Evolutionary conservation across 1,140 invertebrate species (phyloP).

Genomic region (Drosophila watanabei): DNA sequence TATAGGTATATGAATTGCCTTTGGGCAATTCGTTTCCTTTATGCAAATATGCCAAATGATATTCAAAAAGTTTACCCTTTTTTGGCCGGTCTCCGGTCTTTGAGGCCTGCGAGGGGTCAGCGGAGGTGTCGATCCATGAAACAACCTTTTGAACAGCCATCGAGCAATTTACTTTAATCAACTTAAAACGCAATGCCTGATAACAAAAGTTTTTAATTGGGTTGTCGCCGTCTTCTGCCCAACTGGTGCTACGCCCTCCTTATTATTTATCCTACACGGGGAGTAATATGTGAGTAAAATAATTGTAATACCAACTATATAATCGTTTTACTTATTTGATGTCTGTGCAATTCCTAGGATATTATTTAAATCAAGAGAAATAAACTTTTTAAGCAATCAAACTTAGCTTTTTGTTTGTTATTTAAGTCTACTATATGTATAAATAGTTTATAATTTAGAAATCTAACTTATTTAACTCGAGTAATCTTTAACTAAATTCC

Average conservation of each 20-base stretch:
- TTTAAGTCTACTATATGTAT: no score
- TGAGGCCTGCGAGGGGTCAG: constrained; percentile 8
- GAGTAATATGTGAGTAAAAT: neutral
- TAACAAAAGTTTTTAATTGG: constrained; percentile 81
- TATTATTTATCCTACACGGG: constrained; percentile 11
- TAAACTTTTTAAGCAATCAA: no score
- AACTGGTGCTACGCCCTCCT: constrained; percentile 14
- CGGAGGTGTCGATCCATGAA: constrained; percentile 48
- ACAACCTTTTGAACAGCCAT: constrained; percentile 45
- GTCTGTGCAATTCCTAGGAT: neutral
- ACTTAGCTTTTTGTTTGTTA: neutral
- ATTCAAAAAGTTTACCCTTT: constrained; percentile 56
- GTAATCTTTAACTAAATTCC: no score
- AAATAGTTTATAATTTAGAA: no score
- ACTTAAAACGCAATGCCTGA: constrained; percentile 63
- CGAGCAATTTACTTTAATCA: constrained; percentile 68
- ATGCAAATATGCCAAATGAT: constrained; percentile 58
- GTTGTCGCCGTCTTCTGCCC: constrained; percentile 45
- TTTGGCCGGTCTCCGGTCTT: neutral
- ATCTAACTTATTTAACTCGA: no score
- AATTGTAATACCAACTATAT: no score
- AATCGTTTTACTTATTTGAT: neutral
- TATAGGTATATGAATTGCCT: constrained; percentile 3
- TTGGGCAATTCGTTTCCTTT: constrained; percentile 27
- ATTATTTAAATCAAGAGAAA: neutral